A percentile compares a stretch with the other conserved stretches of the same genome.
Evolutionary conservation across 2,797 vertebrate species (phyloP).

Genomic region (Syngnathus acus): DNA sequence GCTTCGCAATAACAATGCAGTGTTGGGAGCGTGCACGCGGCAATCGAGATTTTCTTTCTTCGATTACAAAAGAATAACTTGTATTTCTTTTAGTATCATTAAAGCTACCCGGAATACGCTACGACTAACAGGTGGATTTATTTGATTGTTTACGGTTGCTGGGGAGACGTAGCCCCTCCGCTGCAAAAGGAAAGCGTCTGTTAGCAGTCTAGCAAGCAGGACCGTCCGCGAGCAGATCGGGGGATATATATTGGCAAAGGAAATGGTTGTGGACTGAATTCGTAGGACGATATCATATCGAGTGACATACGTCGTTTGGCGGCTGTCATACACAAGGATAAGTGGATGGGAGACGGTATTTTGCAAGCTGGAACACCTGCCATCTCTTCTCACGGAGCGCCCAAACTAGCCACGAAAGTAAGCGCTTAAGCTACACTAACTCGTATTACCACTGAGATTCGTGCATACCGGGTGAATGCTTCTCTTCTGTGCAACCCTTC

Average conservation of each 20-base stretch:
- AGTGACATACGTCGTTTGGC: background rate
- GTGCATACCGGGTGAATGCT: background rate
- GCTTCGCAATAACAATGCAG: slow-evolving; percentile 58
- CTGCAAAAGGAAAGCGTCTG: slow-evolving; percentile 34
- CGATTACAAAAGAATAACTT: background rate
- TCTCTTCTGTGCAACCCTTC: background rate
- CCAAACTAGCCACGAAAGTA: slow-evolving; percentile 55
- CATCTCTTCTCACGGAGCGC: slow-evolving; percentile 27
- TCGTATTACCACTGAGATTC: slow-evolving; percentile 1
- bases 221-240: slow-evolving; percentile 26
- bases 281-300: slow-evolving; percentile 5
- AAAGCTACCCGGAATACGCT: background rate
- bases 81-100: background rate
- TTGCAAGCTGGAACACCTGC: slow-evolving; percentile 40
- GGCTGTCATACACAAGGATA: slow-evolving; percentile 8
- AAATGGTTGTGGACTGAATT: slow-evolving; percentile 9
- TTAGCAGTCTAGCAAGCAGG: slow-evolving; percentile 51
- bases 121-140: background rate
- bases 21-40: slow-evolving; percentile 64
- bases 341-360: slow-evolving; percentile 35
- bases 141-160: background rate
- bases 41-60: slow-evolving; percentile 42
- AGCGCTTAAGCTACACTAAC: slow-evolving; percentile 27
- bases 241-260: slow-evolving; percentile 11
- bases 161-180: slow-evolving; percentile 8